Percentiles rank a stretch among this genome's conserved stretches.
phyloP scores from a whole-genome alignment of 2,888 invertebrate species.

The Octonoba sinensis region DNA sequence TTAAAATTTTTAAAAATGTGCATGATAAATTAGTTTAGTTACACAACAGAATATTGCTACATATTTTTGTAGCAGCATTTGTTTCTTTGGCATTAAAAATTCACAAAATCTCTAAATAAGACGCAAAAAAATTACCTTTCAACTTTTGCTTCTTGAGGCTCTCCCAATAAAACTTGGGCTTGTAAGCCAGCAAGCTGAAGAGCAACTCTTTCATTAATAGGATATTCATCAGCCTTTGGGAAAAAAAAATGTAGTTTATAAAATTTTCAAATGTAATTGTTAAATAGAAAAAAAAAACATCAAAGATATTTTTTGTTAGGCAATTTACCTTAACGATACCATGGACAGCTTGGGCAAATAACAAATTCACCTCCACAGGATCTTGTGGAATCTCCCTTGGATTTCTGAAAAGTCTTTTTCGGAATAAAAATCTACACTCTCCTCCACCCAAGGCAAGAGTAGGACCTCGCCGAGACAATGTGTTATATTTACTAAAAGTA shows the following conservation, averaged over 20 bases:
- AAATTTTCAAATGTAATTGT: background rate
- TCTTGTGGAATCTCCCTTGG: constrained; percentile 92
- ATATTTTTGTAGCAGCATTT: background rate
- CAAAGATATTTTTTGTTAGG: background rate
- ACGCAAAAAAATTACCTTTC: constrained; percentile 62
- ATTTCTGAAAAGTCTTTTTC: constrained; percentile 88
- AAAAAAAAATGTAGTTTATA: background rate
- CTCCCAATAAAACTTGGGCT: constrained; percentile 93
- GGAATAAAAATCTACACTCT: constrained; percentile 92
- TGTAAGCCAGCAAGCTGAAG: constrained; percentile 93
- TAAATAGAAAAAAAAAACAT: background rate
- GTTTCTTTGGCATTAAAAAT: background rate
- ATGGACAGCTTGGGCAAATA: constrained; percentile 95
- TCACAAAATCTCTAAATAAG: too few relatives aligned
- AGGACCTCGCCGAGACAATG: constrained; percentile 66
- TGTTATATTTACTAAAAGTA: constrained; percentile 67
- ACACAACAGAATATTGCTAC: background rate
- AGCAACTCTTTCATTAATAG: constrained; percentile 93
- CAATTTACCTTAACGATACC: constrained; percentile 87
- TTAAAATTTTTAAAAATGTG: too few relatives aligned
- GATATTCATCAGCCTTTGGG: constrained; percentile 89
- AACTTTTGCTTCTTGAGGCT: constrained; percentile 75
- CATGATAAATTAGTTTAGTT: background rate
- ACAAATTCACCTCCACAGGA: constrained; percentile 91
- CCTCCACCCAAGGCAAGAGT: constrained; percentile 81